phyloP scores from a whole-genome alignment of 23 tunicate genomes.

The Ciona savignyi region DNA sequence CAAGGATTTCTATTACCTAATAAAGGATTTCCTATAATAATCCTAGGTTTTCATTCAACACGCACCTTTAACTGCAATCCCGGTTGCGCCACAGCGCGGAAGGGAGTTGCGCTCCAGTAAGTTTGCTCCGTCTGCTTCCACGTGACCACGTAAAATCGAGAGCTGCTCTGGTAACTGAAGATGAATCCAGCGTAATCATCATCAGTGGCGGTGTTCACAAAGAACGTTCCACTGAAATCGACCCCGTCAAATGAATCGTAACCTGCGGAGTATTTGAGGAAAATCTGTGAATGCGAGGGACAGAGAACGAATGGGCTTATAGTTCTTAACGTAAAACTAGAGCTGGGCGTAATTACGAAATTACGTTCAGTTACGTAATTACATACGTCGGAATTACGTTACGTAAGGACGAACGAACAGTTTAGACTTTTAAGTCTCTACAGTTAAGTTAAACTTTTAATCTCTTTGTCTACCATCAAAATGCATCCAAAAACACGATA shows the following conservation, averaged over 20 bases:
- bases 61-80: constrained; percentile 63
- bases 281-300: too few relatives aligned
- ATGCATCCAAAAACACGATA: too few relatives aligned
- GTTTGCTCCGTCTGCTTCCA: constrained; percentile 71
- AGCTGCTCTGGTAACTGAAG: constrained; percentile 80
- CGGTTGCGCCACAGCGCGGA: constrained; percentile 47
- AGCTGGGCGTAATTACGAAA: too few relatives aligned
- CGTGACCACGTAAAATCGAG: constrained; percentile 53
- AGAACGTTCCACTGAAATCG: constrained; percentile 84
- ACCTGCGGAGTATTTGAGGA: constrained; percentile 22
- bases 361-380: too few relatives aligned
- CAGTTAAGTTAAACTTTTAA: too few relatives aligned
- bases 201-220: constrained; percentile 74
- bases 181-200: constrained; percentile 77
- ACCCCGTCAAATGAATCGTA: constrained; percentile 74
- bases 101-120: constrained; percentile 45
- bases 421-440: too few relatives aligned
- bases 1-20: neutral
- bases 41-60: neutral
- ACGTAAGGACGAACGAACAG: too few relatives aligned
- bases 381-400: too few relatives aligned
- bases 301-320: too few relatives aligned
- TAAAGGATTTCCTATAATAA: too few relatives aligned
- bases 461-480: too few relatives aligned
- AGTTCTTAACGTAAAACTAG: too few relatives aligned